A percentile compares a stretch with the other conserved stretches of the same genome.
These are phyloP conservation scores for Glomeris marginata DNA, from an alignment of 2,888 invertebrate species.

Conservation along the genomic window DNA sequence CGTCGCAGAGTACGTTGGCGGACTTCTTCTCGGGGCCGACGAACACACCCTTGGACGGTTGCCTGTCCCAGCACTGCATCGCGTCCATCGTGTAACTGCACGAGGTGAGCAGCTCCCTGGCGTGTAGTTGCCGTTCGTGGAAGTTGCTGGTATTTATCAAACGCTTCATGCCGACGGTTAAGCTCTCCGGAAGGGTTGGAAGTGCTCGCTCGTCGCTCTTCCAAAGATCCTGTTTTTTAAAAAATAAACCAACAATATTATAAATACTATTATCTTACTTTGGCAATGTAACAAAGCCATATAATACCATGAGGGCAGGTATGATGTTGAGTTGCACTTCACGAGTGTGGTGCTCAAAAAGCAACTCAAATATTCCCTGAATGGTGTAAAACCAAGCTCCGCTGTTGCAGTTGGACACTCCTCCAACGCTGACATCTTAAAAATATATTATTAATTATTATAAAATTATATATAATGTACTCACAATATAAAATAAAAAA, in stretches of 20 bases:
- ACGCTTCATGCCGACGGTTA: constrained; percentile 7
- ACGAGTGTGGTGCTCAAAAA: constrained; percentile 11
- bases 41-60: background rate
- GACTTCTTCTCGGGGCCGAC: too few relatives aligned
- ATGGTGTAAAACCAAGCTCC: constrained; percentile 14
- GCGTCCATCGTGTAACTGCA: background rate
- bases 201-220: constrained; percentile 1
- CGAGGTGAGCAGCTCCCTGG: background rate
- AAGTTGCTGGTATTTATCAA: background rate
- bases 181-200: constrained; percentile 7
- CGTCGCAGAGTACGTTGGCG: too few relatives aligned
- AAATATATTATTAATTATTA: background rate
- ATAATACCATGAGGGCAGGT: constrained; percentile 5
- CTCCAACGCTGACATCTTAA: constrained; percentile 9
- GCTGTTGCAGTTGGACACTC: constrained; percentile 10
- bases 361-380: constrained; percentile 12
- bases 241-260: constrained; percentile 17
- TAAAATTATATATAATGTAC: background rate
- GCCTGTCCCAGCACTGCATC: background rate
- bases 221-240: constrained; percentile 12
- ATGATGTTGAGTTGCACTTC: constrained; percentile 13
- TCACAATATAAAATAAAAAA: background rate
- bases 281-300: background rate
- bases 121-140: background rate
- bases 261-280: background rate